Evolutionary conservation across 2,113 vertebrate genomes (phyloP), one percentile per base, ranked within the genome.

Genomic region (Monarcha castaneiventris): DNA sequence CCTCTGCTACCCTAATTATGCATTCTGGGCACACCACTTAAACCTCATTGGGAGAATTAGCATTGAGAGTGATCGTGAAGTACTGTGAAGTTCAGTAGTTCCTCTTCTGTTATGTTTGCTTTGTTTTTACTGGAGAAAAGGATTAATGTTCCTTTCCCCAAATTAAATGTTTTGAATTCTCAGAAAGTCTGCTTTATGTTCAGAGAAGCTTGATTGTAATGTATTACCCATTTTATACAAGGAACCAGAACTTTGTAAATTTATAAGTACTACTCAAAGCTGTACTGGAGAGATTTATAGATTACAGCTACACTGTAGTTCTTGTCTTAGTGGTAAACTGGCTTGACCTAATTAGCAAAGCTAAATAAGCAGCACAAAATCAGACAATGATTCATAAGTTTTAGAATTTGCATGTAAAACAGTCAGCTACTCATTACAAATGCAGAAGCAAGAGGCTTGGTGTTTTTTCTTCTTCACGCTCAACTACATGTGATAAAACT

Each of bases 331-430:
- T 92, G 82, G 90, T 95, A 95, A 94, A 93, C 76, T 94, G 90
- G 85, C 85, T 88, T 92, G 93, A 95, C 93, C 87, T 95, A 96
- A 97, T 97, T 97, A 97, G 90, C 48, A 52, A 94, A 96, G 79
- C 96, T 93, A 88, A 96, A 78, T 88, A 93, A 93, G 79, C 85
- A 92, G 90, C 39, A 84, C 82, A 94, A 90, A 95, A 95, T 96
- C 78, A 92, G 84, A 69, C 94, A 96, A 85, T 84, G 94, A 96
- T 94, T 96, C 94, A 96, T 96, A 96, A 96, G 94, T 93, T 95
- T 86, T 75, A 93, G 96, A 96, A 96, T 96, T 96, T 95, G 94
- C 96, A 95, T 96, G 76, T 90, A 92, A 95, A 97, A 86, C 90
- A 95, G 89, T 81, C 89, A 72, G 76, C 82, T 67, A 74, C 90